Conservation (phyloP, 1,140 invertebrate genomes). For the Hydropsyche tenuis region DNA sequence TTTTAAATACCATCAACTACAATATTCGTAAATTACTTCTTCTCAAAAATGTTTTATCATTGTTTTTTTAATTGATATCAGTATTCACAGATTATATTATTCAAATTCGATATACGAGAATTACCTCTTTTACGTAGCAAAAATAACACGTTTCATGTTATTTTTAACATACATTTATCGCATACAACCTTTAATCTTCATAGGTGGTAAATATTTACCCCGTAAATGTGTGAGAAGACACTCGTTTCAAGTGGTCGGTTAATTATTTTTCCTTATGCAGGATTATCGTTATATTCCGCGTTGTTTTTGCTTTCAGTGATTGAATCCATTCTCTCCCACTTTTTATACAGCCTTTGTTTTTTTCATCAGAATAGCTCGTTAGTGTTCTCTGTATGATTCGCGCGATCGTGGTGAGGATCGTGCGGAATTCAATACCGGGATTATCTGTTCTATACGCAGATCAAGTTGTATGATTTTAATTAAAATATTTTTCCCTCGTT, state of each 20-base stretch:
- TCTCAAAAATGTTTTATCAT: too few species aligned
- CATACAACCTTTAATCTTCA: background rate
- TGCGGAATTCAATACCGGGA: background rate
- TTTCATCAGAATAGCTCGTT: constrained; percentile 11
- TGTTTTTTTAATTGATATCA: too few species aligned
- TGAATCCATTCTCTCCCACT: constrained; percentile 31
- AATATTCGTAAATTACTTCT: too few species aligned
- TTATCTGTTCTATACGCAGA: background rate
- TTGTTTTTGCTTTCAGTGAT: constrained; percentile 22
- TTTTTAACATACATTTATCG: background rate
- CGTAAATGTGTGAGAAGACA: background rate
- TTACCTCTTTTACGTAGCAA: too few species aligned
- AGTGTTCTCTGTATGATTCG: background rate
- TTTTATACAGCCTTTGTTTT: constrained; percentile 21
- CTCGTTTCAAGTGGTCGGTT: constrained; percentile 14
- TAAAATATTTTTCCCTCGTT: too few species aligned
- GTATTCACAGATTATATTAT: too few species aligned
- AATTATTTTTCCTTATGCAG: constrained; percentile 5
- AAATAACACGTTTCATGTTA: too few species aligned
- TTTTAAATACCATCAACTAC: too few species aligned
- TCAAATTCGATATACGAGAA: too few species aligned
- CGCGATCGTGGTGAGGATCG: background rate
- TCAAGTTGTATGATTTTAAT: too few species aligned
- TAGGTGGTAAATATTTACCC: constrained; percentile 18
- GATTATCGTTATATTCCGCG: constrained; percentile 10